A percentile compares a stretch with the other conserved stretches of the same genome.
Conservation (phyloP, 2,888 invertebrate species). For the Phymatocera aterrima region DNA sequence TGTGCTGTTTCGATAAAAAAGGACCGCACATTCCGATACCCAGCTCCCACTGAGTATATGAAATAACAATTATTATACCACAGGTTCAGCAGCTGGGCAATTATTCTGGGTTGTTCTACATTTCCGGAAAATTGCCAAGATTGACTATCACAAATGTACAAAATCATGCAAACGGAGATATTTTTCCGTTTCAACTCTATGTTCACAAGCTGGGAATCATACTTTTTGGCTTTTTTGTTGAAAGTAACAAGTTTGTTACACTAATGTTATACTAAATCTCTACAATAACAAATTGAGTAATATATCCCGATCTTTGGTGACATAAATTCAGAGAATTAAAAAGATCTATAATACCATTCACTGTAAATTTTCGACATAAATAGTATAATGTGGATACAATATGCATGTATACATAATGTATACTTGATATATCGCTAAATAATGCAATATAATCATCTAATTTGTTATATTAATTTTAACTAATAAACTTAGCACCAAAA, state of each 20-base stretch:
- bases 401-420: conserved; percentile 15
- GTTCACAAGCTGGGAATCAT: conserved; percentile 11
- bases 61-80: conserved; percentile 5
- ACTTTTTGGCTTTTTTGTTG: neutral
- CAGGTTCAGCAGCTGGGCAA: neutral
- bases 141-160: neutral
- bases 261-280: conserved; percentile 8
- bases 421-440: conserved; percentile 19
- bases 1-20: conserved; percentile 25
- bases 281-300: neutral
- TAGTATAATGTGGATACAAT: too few species aligned
- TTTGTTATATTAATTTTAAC: too few species aligned
- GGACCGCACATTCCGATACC: conserved; percentile 34
- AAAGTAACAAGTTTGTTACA: neutral
- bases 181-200: neutral
- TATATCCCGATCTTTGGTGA: neutral
- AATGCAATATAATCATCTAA: conserved; percentile 32
- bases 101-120: neutral
- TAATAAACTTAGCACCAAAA: conserved; percentile 31
- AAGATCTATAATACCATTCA: neutral
- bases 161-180: neutral
- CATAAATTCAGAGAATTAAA: neutral
- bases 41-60: neutral
- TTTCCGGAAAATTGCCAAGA: conserved; percentile 1
- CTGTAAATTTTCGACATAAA: conserved; percentile 23